Evolutionary conservation across 2,888 invertebrate genomes (phyloP).

Genomic region (Hydraecia micacea): DNA sequence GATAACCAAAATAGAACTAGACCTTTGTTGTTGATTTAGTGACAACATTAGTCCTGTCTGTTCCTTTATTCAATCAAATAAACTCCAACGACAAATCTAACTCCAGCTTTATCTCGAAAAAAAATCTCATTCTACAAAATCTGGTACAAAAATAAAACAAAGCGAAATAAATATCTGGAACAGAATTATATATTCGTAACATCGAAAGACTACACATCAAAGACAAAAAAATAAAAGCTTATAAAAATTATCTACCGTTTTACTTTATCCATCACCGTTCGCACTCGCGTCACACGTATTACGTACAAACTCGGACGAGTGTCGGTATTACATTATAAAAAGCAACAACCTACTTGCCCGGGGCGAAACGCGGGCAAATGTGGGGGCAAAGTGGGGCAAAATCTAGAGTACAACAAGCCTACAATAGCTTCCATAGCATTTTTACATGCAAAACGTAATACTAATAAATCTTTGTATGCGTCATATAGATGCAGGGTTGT

Average conservation of each 20-base stretch:
- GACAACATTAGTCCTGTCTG: neutral
- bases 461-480: slow-evolving; percentile 70
- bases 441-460: slow-evolving; percentile 68
- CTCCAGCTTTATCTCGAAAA: slow-evolving; percentile 8
- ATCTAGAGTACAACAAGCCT: slow-evolving; percentile 56
- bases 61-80: slow-evolving; percentile 11
- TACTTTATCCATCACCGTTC: slow-evolving; percentile 55
- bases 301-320: slow-evolving; percentile 55
- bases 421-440: slow-evolving; percentile 53
- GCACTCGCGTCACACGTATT: slow-evolving; percentile 56
- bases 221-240: slow-evolving; percentile 53
- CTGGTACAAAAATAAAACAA: slow-evolving; percentile 14
- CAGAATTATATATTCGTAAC: slow-evolving; percentile 47
- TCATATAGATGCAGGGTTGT: slow-evolving; percentile 66
- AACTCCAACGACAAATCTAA: neutral
- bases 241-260: slow-evolving; percentile 58
- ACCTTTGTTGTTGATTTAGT: neutral
- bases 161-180: slow-evolving; percentile 29
- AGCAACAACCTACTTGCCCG: slow-evolving; percentile 54
- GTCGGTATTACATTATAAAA: slow-evolving; percentile 61
- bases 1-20: neutral
- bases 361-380: slow-evolving; percentile 39
- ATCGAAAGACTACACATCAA: slow-evolving; percentile 46
- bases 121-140: slow-evolving; percentile 12
- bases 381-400: slow-evolving; percentile 55